phyloP scores from a whole-genome alignment of 2,797 vertebrate genomes.

The Sebastes kiyomatsui region DNA sequence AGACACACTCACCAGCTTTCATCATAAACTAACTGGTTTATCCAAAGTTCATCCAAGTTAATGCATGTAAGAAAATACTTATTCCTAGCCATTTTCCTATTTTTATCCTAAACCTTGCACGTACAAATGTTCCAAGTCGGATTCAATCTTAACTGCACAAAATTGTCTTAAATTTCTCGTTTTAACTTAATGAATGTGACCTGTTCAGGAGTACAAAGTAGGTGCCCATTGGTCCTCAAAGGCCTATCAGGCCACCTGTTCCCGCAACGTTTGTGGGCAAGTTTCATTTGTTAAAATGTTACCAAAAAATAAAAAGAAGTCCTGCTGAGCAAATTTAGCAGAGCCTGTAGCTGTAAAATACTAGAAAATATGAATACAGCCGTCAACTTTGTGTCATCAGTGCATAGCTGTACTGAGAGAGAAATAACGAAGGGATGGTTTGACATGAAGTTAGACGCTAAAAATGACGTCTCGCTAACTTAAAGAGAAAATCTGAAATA shows the following conservation, averaged over 20 bases:
- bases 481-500: neutral
- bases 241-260: neutral
- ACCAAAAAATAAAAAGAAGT: too few species aligned
- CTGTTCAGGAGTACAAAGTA: neutral
- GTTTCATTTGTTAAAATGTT: neutral
- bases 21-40: neutral
- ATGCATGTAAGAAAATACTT: neutral
- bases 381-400: neutral
- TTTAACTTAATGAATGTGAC: neutral
- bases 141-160: neutral
- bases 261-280: fast-evolving
- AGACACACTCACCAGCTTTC: constrained; percentile 2
- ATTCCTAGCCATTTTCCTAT: fast-evolving
- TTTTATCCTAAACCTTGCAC: neutral
- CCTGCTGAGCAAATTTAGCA: too few species aligned
- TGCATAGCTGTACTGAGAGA: neutral
- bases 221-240: neutral
- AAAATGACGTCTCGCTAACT: fast-evolving
- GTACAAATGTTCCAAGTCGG: neutral
- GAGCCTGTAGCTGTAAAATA: neutral
- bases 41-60: neutral
- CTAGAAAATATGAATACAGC: neutral
- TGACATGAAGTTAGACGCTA: neutral
- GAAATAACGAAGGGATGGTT: neutral
- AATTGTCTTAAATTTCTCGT: neutral